Evolutionary conservation across 2,888 invertebrate genomes (phyloP).

Genomic region (Polydesmus complanatus): DNA sequence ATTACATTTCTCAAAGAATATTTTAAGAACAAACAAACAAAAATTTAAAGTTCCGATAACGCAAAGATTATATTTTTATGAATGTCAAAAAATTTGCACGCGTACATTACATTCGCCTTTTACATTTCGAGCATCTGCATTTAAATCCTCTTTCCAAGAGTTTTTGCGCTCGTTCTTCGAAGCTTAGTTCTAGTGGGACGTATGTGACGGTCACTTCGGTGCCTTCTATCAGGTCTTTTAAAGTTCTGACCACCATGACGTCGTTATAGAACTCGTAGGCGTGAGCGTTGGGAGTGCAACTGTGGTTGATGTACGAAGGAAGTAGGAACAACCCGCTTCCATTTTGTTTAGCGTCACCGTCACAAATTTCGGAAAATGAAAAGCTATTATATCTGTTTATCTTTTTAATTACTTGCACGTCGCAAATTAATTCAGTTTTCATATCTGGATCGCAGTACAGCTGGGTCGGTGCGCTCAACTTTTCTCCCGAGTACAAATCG

Average conservation of each 20-base stretch:
- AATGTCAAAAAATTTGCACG: no score
- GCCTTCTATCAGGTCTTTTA: not conserved
- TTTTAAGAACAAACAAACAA: no score
- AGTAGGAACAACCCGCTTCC: not conserved
- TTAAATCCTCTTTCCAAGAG: not conserved
- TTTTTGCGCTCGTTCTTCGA: not conserved
- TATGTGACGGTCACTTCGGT: not conserved
- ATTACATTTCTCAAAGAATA: no score
- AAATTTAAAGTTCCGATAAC: no score
- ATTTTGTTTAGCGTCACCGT: not conserved
- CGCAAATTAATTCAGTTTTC: constrained; percentile 3
- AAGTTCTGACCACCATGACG: not conserved
- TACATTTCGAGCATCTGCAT: not conserved
- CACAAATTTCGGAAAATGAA: no score
- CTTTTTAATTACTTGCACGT: not conserved
- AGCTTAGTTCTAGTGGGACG: not conserved
- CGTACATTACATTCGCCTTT: no score
- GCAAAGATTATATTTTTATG: no score
- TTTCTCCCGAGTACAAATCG: not conserved
- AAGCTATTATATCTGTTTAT: not conserved
- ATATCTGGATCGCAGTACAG: constrained; percentile 1
- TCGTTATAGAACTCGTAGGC: constrained; percentile 1
- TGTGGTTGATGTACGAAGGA: constrained; percentile 2
- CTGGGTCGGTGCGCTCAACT: not conserved
- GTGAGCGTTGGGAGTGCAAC: not conserved